phyloP scores from a whole-genome alignment of 2,113 vertebrate species.

The Lasiurus borealis region DNA sequence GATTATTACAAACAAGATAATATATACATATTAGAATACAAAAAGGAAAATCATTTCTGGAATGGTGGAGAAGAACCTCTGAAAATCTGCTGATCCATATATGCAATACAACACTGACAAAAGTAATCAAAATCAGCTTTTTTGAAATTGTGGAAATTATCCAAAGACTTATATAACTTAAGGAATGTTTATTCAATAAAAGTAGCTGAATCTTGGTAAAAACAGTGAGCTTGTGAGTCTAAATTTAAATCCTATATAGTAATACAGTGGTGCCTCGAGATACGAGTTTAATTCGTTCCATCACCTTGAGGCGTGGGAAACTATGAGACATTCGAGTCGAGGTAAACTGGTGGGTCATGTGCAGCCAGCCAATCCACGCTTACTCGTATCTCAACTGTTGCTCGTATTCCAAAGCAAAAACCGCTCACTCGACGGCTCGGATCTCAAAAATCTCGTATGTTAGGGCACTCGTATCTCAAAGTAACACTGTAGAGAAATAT shows the following conservation, averaged over 20 bases:
- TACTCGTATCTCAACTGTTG: no score
- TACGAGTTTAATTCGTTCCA: no score
- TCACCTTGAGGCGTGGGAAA: no score
- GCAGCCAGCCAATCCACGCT: no score
- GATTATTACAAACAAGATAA: background rate
- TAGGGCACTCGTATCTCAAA: no score
- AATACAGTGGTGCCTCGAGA: no score
- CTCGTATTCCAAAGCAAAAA: no score
- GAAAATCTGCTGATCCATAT: background rate
- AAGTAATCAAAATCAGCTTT: background rate
- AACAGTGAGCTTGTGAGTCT: background rate
- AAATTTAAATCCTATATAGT: background rate
- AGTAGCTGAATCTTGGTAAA: background rate
- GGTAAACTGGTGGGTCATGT: no score
- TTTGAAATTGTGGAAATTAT: background rate
- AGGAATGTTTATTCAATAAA: background rate
- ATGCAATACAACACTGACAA: background rate
- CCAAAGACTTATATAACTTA: background rate
- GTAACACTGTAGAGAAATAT: no score
- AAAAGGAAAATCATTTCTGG: background rate
- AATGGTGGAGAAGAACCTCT: background rate
- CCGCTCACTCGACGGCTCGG: no score
- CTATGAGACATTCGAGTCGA: no score
- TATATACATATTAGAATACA: background rate
- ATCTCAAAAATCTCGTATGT: no score